A percentile compares a stretch with the other conserved stretches of the same genome.
These are phyloP conservation scores for Hycleus phaleratus DNA, from an alignment of 1,140 invertebrate genomes.

Conservation along the genomic window DNA sequence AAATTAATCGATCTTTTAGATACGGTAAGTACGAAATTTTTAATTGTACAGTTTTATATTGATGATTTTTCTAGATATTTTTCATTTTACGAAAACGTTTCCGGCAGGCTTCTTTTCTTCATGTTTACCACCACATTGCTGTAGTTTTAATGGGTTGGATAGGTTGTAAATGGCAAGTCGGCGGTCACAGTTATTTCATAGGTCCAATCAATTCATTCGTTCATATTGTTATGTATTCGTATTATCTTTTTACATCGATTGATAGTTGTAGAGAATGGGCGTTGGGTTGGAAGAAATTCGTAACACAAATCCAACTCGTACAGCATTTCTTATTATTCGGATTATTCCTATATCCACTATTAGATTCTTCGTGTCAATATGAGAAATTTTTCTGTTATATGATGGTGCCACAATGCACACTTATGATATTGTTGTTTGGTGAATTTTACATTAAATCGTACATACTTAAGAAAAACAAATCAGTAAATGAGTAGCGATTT, in stretches of 20 bases:
- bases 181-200: conserved; percentile 52
- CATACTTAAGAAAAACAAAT: too few relatives aligned
- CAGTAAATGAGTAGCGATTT: too few relatives aligned
- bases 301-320: conserved; percentile 50
- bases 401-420: too few relatives aligned
- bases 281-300: conserved; percentile 67
- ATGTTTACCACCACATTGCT: conserved; percentile 80
- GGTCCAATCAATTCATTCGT: conserved; percentile 64
- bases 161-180: conserved; percentile 56
- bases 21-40: conserved; percentile 44
- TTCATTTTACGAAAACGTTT: conserved; percentile 82
- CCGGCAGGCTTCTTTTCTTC: conserved; percentile 75
- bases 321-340: neutral
- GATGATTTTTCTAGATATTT: conserved; percentile 53
- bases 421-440: too few relatives aligned
- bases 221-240: conserved; percentile 75
- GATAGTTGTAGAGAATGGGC: conserved; percentile 47
- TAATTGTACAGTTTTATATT: neutral
- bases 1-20: conserved; percentile 64
- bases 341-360: neutral
- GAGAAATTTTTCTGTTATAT: neutral
- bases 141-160: conserved; percentile 60
- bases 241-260: conserved; percentile 61
- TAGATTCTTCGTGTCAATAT: neutral
- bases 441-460: too few relatives aligned